These are phyloP conservation scores for Acleris literana DNA, from an alignment of 2,888 invertebrate genomes.

Conservation along the genomic window DNA sequence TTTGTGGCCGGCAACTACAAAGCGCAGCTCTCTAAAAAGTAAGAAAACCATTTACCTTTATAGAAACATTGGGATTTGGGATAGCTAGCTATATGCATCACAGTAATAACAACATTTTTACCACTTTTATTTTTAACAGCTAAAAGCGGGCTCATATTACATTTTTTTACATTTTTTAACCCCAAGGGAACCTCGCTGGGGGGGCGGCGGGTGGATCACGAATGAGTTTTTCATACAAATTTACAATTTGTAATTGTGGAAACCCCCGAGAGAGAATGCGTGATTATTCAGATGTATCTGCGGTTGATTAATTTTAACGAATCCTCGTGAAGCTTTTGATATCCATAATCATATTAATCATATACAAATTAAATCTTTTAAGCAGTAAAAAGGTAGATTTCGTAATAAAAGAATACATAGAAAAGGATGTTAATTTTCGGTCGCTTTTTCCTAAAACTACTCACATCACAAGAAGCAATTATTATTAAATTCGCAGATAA, in stretches of 20 bases:
- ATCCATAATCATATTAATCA: too few relatives aligned
- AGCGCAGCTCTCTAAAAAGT: too few relatives aligned
- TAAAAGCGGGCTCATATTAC: neutral
- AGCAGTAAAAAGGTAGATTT: too few relatives aligned
- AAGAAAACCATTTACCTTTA: neutral
- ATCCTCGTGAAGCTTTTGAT: neutral
- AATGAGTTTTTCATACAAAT: constrained; percentile 9
- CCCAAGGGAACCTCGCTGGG: constrained; percentile 11
- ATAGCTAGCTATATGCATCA: constrained; percentile 1
- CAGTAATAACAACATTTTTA: constrained; percentile 6
- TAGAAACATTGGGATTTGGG: neutral
- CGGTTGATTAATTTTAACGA: constrained; percentile 1
- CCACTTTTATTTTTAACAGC: constrained; percentile 7
- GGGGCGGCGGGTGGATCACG: neutral
- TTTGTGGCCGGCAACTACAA: too few relatives aligned
- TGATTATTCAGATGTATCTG: neutral
- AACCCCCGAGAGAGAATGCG: neutral
- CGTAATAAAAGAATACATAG: too few relatives aligned
- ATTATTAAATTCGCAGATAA: too few relatives aligned
- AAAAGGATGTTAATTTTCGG: too few relatives aligned
- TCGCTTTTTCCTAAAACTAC: too few relatives aligned
- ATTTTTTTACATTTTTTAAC: constrained; percentile 11
- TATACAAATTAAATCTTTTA: too few relatives aligned
- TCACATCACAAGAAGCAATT: too few relatives aligned
- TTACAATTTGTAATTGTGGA: constrained; percentile 14